Evolutionary conservation across 2,113 vertebrate species (phyloP), one percentile per base, ranked within the genome.

Genomic region (Ceyx melanurus): DNA sequence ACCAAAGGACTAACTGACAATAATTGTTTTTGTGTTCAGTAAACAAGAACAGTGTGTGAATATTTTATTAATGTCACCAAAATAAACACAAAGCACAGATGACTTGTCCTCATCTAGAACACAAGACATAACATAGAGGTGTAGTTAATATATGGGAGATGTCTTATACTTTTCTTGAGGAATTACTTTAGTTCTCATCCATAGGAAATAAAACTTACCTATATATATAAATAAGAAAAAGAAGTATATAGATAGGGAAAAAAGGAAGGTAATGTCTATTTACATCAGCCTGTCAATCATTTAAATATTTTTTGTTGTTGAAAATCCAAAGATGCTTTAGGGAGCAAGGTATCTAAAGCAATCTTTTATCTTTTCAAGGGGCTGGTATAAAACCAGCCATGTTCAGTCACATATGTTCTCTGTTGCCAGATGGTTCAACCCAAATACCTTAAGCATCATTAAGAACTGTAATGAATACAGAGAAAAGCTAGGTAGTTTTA

Each of bases 51-150:
- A 22, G 16, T 40, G 4, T 65, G 68, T 76, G 56, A 89, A 90
- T 22, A 72, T 62, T 87, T 92, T 73, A 88, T 58, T 89, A 82
- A 66, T 62, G 56, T 58, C 92, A 20, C 72, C 17, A 76, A 76
- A 96, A 94, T 57, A 76, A 72, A 79, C 28, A 56, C 77, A 93
- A 92, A 58, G n/a, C 62, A 82, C 72, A 95, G 60, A 92, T 90
- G 68, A 82, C 18, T 90, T 54, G 25, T 76, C 62, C 45, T 29
- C 57, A 84, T 40, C 68, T 72, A 77, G n/a, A 40, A 72, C 26
- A 85, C 13, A 56, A 35, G 46, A 64, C 19, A 93, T 72, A 89
- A 62, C 37, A 31, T 66, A 54, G 12, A 93, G 54, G 29, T 11
- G 6, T 56, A 67, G 20, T 45, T 86, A 26, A 58, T 72, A 43